Base-by-base conservation (phyloP, 2,797 vertebrate genomes). In the Fistularia tabacaria region DNA sequence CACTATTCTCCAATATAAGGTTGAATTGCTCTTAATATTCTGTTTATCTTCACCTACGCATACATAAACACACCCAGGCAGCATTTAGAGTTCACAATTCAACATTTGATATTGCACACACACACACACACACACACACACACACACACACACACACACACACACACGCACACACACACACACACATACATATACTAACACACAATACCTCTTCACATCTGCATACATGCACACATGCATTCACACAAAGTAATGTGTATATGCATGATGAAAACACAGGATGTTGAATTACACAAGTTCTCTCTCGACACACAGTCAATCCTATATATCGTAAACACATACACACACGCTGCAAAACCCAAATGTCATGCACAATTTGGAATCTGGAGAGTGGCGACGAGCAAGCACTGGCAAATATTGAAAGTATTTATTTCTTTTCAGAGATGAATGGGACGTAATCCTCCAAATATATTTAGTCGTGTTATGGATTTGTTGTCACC, bases 401-500 rank as follows among this genome's bases (percentile, higher is more conserved):
- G 76, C 60, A 54, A 78, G 50, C 59, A 0, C 66, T 37, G 67
- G 73, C 74, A 77, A 74, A 84, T 73, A 80, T 70, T 73, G 71
- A 77, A 74, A 76, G 80, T 79, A 86, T 82, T 82, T 80, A 67
- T 81, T 79, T 76, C 69, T 67, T 42, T 84, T 66, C 71, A 78
- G 79, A 81, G 68, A 82, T 56, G 80, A 81, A 83, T 71, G 74
- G 73, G 70, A 75, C 74, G 64, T 81, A 82, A 82, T 82, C 81
- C 79, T 80, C 71, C 68, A 87, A 90, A 87, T 85, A 82, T 86
- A 84, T 88, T 88, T 87, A 85, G 82, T 66, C 65, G 69, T 63
- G 80, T 79, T 81, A 81, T 79, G 86, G 83, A 88, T 88, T 87
- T 88, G 87, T 88, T 87, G 82, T 85, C 79, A 50, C 80, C 77